Evolutionary conservation across 2,888 invertebrate genomes (phyloP), one percentile per base, ranked within the genome.

Genomic region (Chorisops tibialis): DNA sequence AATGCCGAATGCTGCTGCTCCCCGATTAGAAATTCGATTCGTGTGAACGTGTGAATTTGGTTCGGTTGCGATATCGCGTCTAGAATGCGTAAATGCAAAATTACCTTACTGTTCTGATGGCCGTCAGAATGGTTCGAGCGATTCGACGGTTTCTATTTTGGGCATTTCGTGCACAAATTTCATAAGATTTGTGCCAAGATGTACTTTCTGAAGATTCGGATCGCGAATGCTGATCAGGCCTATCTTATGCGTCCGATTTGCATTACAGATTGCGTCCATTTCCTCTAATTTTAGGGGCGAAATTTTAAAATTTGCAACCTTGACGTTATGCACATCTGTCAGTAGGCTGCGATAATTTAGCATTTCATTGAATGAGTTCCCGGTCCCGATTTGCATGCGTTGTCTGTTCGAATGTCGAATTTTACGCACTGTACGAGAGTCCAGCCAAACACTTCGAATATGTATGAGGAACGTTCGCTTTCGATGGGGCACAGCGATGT

Each of bases 61-160:
- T 7, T 50, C 16, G 11, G 30, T 12, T n/a, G 18, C 18, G 7
- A n/a, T n/a, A 18, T 22, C 49, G 24, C 18, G 18, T 38, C 38
- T 52, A 52, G 39, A 19, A 52, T 52, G 52, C 52, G 52, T 52
- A 39, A 52, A 52, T 52, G 39, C 39, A 52, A 39, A n/a, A 39
- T 39, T 2, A 21, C 2, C 30, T 30, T 7, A 16, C n/a, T n/a
- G 21, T 30, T 50, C 50, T 16, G 14, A 14, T 14, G 5, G 14
- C 35, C 16, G 14, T 14, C 24, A 12, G 14, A 14, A 7, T 30
- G 12, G 11, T 14, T 35, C 14, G 35, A 16, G 24, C 11, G 48
- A 45, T 1, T 19, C 11, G 45, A 4, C 45, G 12, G 45, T 4
- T 11, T 9, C 4, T 5, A 22, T 22, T 50, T 16, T 50, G 24